phyloP scores from a whole-genome alignment of 2,113 vertebrate genomes.

The Neofelis nebulosa region DNA sequence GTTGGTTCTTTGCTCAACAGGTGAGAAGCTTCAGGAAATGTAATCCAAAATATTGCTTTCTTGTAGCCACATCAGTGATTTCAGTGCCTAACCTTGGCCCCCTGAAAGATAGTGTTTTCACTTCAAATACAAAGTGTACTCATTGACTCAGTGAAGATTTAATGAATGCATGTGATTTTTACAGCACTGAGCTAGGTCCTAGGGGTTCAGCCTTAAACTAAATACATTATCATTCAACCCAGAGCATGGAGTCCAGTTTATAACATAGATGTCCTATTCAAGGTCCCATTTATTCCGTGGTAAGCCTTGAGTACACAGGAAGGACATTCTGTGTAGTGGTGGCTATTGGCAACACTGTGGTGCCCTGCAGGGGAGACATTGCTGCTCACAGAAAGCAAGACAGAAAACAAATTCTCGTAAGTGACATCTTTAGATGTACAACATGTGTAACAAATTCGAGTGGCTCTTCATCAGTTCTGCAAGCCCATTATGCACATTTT shows the following conservation, averaged over 20 bases:
- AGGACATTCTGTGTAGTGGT: neutral
- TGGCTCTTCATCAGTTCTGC: neutral
- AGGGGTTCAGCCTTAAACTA: neutral
- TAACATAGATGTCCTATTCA: neutral
- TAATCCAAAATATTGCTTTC: neutral
- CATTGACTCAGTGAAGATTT: neutral
- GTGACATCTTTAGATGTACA: neutral
- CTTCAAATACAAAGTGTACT: neutral
- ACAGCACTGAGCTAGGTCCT: neutral
- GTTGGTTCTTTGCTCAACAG: neutral
- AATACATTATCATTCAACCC: neutral
- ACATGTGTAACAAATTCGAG: neutral
- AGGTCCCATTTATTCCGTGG: neutral
- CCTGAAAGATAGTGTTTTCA: neutral
- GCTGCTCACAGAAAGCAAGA: neutral
- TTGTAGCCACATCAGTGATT: neutral
- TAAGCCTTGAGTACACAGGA: neutral
- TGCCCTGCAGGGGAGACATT: neutral
- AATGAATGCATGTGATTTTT: neutral
- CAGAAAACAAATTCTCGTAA: neutral
- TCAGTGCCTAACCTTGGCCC: neutral
- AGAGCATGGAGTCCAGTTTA: neutral
- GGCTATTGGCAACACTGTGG: neutral
- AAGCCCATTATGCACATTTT: neutral
- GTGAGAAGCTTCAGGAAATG: neutral